Evolutionary conservation across 1,140 invertebrate genomes (phyloP), one percentile per base, ranked within the genome.

Genomic region (Neocloeon triangulifer): DNA sequence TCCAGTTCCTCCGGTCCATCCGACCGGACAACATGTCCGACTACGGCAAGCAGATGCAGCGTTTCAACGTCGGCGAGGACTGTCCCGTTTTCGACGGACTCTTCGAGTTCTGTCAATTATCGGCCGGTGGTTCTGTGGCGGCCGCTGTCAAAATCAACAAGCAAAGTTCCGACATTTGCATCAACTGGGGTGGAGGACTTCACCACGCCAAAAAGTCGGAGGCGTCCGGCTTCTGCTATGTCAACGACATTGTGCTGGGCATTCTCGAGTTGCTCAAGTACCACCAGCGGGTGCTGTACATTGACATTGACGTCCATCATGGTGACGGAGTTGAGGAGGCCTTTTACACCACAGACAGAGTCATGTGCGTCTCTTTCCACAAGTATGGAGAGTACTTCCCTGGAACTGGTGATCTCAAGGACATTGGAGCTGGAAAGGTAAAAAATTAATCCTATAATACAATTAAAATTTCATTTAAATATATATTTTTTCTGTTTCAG

Each of bases 21-120:
- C 63, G 89, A 41, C 95, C 94, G 19, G 95, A 99, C 51, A 99
- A 99, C 47, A 97, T 99, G 84, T 77, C 81, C 2, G 91, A 99
- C 54, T 98, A 95, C 53, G 95, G 95, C 51, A 98, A 98, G 59
- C 92, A 97, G 55, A 98, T 99, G 94, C 92, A 97, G 52, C 65
- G 89, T 55, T 99, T n/a, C n/a, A n/a, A n/a, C n/a, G n/a, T n/a
- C n/a, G n/a, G n/a, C n/a, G n/a, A n/a, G n/a, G n/a, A n/a, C n/a
- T n/a, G 94, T 58, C 94, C 94, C 1, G 86, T 98, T 0, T 99
- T 98, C 53, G 89, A 96, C 52, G 94, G 94, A 0, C 61, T 99
- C 1, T 99, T 94, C 55, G 91, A 99, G 47, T 99, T 98, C 49
- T 99, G 94, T 48, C 84, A 85, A 0, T 82, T 91, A 73, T 97